phyloP scores from a whole-genome alignment of 2,797 vertebrate species.

The Antennarius maculatus region DNA sequence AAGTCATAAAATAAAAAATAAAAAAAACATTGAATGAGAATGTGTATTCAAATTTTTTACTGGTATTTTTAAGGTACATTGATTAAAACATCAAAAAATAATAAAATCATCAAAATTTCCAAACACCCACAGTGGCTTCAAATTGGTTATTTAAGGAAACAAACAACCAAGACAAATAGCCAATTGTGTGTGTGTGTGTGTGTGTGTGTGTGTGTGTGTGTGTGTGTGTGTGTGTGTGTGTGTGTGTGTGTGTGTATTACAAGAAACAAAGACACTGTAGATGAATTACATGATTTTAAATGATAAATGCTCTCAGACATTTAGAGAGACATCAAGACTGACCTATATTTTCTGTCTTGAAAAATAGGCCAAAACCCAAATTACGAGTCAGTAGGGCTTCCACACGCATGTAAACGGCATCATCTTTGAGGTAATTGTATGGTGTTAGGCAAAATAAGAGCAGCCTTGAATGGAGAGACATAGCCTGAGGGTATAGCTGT shows the following conservation, averaged over 20 bases:
- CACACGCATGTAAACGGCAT: constrained; percentile 63
- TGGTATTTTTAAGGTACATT: too few species aligned
- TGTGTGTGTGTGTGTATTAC: background rate
- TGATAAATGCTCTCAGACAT: constrained; percentile 76
- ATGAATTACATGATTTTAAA: constrained; percentile 68
- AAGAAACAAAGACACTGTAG: constrained; percentile 68
- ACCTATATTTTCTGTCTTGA: constrained; percentile 78
- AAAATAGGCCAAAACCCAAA: constrained; percentile 81
- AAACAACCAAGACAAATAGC: too few species aligned
- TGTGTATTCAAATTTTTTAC: too few species aligned
- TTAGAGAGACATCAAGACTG: constrained; percentile 72
- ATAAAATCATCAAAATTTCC: too few species aligned
- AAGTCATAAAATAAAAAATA: too few species aligned
- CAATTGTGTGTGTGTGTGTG: background rate
- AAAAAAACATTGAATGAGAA: too few species aligned
- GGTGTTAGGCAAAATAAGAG: constrained; percentile 55
- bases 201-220: background rate
- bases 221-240: background rate
- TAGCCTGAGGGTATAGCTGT: constrained; percentile 66
- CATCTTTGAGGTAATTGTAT: constrained; percentile 71
- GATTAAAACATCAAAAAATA: too few species aligned
- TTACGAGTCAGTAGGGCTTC: constrained; percentile 67
- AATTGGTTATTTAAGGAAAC: too few species aligned
- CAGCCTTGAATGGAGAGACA: constrained; percentile 57
- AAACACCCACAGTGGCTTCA: too few species aligned